Conservation (phyloP, 2,888 invertebrate genomes). For the Adelognathus sp. region DNA sequence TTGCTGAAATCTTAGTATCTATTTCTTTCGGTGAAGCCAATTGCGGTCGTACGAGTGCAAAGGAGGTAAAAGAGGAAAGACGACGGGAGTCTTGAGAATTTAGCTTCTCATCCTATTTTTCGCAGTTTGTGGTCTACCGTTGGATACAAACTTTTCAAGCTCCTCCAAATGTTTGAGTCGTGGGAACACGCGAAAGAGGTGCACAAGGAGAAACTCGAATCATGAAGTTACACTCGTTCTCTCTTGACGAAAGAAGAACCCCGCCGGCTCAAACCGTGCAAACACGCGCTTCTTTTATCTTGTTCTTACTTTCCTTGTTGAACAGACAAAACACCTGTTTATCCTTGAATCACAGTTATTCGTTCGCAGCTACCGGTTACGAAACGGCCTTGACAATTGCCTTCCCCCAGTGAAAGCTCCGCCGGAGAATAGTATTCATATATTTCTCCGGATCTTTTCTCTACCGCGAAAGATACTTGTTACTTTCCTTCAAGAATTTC, state of each 20-base stretch:
- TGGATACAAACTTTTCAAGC: constrained; percentile 47
- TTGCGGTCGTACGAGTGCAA: neutral
- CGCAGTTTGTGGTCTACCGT: neutral
- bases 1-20: no score
- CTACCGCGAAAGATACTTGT: neutral
- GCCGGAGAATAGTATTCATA: constrained; percentile 22
- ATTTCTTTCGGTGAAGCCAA: no score
- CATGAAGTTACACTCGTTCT: constrained; percentile 43
- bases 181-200: constrained; percentile 9
- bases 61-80: constrained; percentile 29
- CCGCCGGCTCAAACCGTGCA: neutral
- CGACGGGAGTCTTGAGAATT: constrained; percentile 36
- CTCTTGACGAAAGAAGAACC: constrained; percentile 35
- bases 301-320: constrained; percentile 35
- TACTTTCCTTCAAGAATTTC: constrained; percentile 25
- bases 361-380: neutral
- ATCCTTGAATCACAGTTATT: constrained; percentile 43
- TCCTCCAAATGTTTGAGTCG: constrained; percentile 26
- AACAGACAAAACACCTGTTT: constrained; percentile 54
- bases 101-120: neutral
- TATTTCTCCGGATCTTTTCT: neutral
- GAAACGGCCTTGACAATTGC: neutral
- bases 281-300: constrained; percentile 12
- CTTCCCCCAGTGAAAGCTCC: neutral
- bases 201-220: constrained; percentile 29